Conservation (phyloP, 2,797 vertebrate genomes). For the Phrynocephalus forsythii region DNA sequence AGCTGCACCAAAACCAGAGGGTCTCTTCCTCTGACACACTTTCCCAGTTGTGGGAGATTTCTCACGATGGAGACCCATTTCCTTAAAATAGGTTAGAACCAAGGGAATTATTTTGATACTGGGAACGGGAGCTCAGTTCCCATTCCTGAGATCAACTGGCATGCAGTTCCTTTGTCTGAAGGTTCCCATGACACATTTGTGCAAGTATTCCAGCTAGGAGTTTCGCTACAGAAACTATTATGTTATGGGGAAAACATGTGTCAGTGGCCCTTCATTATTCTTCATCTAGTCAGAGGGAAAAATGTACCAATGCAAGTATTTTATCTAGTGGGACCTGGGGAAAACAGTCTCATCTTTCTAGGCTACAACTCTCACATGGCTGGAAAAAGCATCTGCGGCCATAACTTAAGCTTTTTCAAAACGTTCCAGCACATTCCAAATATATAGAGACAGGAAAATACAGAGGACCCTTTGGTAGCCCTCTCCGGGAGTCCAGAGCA, state of each 20-base stretch:
- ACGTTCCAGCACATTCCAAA: neutral
- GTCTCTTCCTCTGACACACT: neutral
- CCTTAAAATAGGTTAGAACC: neutral
- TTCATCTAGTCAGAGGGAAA: too few species aligned
- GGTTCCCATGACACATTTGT: slow-evolving; percentile 1
- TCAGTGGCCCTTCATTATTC: neutral
- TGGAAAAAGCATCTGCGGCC: neutral
- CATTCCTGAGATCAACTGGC: neutral
- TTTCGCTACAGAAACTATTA: neutral
- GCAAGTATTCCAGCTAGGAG: neutral
- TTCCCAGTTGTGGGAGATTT: neutral
- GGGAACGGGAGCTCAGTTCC: neutral
- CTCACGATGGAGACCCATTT: too few species aligned
- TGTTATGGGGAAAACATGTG: neutral
- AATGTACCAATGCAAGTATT: neutral
- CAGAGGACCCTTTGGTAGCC: neutral
- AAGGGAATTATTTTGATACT: slow-evolving; percentile 13
- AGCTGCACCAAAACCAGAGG: neutral
- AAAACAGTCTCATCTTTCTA: neutral
- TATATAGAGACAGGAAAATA: neutral
- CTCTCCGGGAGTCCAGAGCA: neutral
- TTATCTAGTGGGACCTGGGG: neutral
- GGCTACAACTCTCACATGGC: too few species aligned
- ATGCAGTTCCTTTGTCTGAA: neutral
- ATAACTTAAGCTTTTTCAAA: neutral